phyloP scores from a whole-genome alignment of 2,888 invertebrate species.

The Sarcophaga variegata region DNA sequence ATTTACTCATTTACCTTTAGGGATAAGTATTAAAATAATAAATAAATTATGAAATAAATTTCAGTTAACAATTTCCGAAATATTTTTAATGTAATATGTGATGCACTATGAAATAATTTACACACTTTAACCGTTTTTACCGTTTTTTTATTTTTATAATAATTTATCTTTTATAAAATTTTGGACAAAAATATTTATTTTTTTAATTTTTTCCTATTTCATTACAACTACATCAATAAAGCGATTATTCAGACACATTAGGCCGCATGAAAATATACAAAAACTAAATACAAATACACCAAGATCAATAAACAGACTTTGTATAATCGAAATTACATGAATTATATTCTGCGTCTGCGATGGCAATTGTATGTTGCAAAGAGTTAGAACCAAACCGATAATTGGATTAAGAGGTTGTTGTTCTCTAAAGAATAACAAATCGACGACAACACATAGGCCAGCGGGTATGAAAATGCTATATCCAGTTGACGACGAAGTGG shows the following conservation, averaged over 20 bases:
- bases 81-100: background rate
- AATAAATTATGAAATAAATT: too few species aligned
- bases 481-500: background rate
- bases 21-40: too few species aligned
- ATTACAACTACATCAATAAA: slow-evolving; percentile 63
- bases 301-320: slow-evolving; percentile 67
- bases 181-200: slow-evolving; percentile 38
- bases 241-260: slow-evolving; percentile 47
- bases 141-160: slow-evolving; percentile 45
- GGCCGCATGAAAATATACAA: slow-evolving; percentile 64
- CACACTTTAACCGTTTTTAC: background rate
- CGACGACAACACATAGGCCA: slow-evolving; percentile 63
- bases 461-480: slow-evolving; percentile 67
- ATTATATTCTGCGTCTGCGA: slow-evolving; percentile 61
- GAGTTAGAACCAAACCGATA: slow-evolving; percentile 57
- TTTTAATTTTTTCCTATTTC: slow-evolving; percentile 50
- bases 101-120: background rate
- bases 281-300: slow-evolving; percentile 69
- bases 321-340: slow-evolving; percentile 65
- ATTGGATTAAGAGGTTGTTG: slow-evolving; percentile 65
- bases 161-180: slow-evolving; percentile 20
- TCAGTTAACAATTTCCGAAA: too few species aligned
- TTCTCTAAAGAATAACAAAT: slow-evolving; percentile 67
- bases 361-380: slow-evolving; percentile 59
- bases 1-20: too few species aligned